Evolutionary conservation across 2,888 invertebrate species (phyloP), one percentile per base, ranked within the genome.

Genomic region (Chaitophorus viminalis): DNA sequence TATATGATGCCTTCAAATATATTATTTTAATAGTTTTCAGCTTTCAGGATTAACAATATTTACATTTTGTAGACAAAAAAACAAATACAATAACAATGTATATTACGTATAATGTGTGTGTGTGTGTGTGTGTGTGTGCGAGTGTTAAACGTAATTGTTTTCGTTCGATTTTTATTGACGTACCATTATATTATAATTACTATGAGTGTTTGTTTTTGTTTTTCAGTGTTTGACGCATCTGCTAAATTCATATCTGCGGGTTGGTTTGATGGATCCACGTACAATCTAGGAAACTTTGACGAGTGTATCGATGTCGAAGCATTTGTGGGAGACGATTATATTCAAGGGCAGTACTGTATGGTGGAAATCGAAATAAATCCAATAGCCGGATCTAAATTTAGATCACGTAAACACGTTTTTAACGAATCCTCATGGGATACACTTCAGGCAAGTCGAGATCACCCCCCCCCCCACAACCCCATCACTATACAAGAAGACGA

Each of bases 361-460:
- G 89, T 89, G 14, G 89, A 89, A 78, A 85, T 90, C 52, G 81
- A 84, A 75, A 88, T 90, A 68, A 76, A 83, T 52, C 90, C 91
- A 8, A 82, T 52, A 17, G 36, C 29, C 29, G 6, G 36, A 60
- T 78, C 60, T 14, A 31, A 86, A 79, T 86, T 72, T 36, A 86
- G 39, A 79, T 54, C 72, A 54, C 52, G 79, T 74, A 31, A 70
- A 70, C 78, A 78, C 31, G 70, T 36, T 29, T 86, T 36, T 60
- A 86, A 86, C 14, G 86, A 86, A 86, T 86, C 86, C 36, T 78
- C 86, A 25, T 86, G 86, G 86, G 78, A 78, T 39, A 79, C 72
- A 54, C 54, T 86, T 3, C 75, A 75, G 65, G 83, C 39, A 46
- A 84, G 83, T 84, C 39, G 11, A 60, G 33, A 36, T n/a, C 21